Conservation (phyloP, 2,113 vertebrate species). For the Acanthisitta chloris region DNA sequence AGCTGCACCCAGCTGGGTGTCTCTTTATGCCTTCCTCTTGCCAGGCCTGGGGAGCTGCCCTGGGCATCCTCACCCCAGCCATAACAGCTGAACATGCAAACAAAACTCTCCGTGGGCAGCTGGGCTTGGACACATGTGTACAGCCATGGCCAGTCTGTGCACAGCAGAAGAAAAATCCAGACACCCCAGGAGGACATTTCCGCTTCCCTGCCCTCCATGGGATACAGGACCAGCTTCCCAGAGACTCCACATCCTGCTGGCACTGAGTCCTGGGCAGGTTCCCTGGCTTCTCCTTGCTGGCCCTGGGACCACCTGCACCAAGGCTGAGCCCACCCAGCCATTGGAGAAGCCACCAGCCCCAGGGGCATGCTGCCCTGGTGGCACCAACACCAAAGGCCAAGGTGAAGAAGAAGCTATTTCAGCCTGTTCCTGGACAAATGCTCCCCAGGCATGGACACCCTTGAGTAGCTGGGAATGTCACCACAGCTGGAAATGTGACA, state of each 20-base stretch:
- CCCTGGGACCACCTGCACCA: not conserved
- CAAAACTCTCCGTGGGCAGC: not conserved
- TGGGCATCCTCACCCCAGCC: not conserved
- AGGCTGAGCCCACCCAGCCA: not conserved
- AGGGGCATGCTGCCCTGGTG: fast-evolving
- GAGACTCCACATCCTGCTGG: not conserved
- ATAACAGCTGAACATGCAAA: not conserved
- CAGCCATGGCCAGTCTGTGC: not conserved
- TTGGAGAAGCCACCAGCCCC: not conserved
- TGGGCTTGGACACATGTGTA: not conserved
- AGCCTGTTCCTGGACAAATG: not conserved
- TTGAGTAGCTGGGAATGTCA: not conserved
- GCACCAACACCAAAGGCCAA: not conserved
- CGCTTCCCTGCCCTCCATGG: not conserved
- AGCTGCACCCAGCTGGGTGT: not conserved
- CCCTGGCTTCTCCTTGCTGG: not conserved
- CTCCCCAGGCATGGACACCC: not conserved
- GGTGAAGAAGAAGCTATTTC: not conserved
- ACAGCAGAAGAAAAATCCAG: not conserved
- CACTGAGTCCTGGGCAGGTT: not conserved
- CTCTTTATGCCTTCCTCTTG: not conserved
- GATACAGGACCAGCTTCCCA: not conserved
- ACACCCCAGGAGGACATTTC: not conserved
- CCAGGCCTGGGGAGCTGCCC: not conserved
- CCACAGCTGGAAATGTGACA: not conserved